These are phyloP conservation scores for Simalia tracyae DNA, from an alignment of 2,797 vertebrate species.

Conservation along the genomic window DNA sequence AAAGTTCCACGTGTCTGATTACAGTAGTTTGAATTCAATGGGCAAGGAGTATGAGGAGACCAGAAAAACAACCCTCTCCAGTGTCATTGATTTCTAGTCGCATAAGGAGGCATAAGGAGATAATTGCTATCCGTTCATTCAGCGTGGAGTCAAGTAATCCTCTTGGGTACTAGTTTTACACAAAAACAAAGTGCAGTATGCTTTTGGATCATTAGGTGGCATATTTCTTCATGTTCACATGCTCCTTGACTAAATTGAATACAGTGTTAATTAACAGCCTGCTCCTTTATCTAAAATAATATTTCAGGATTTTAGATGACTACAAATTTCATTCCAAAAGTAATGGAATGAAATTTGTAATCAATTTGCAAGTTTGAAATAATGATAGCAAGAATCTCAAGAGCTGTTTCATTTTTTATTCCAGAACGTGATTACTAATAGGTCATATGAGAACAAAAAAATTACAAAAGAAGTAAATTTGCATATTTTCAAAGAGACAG, in stretches of 20 bases:
- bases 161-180: conserved; percentile 71
- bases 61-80: conserved; percentile 55
- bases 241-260: conserved; percentile 34
- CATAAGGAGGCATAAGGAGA: conserved; percentile 62
- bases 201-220: conserved; percentile 73
- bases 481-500: conserved; percentile 69
- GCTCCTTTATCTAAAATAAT: conserved; percentile 57
- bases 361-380: conserved; percentile 68
- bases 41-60: conserved; percentile 30
- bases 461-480: conserved; percentile 69
- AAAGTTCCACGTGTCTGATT: conserved; percentile 15
- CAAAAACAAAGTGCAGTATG: conserved; percentile 78
- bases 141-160: conserved; percentile 71
- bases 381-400: conserved; percentile 62
- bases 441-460: conserved; percentile 63
- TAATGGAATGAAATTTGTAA: conserved; percentile 56
- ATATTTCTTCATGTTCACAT: conserved; percentile 65
- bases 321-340: conserved; percentile 39
- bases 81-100: conserved; percentile 57
- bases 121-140: conserved; percentile 66
- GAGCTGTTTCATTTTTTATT: conserved; percentile 65
- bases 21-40: conserved; percentile 26
- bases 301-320: conserved; percentile 56
- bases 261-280: conserved; percentile 66
- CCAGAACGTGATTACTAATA: conserved; percentile 60